Conservation (phyloP, 35 echinoderm and acorn worm species). For the Eucidaris tribuloides region DNA sequence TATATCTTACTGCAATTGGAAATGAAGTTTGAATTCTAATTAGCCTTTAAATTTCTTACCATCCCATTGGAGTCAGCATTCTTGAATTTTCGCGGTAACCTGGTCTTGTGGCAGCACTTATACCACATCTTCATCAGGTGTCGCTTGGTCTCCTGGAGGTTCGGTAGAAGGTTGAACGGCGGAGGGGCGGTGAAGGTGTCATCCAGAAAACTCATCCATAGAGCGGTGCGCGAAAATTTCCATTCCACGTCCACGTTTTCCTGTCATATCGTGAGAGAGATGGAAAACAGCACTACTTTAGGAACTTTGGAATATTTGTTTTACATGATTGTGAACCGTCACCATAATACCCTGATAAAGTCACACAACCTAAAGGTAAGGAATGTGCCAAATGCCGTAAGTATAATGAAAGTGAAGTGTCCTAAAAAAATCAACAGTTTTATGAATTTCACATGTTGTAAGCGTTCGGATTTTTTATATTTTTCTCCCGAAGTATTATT, state of each 20-base stretch:
- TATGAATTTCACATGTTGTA: too few relatives aligned
- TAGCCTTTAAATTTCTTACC: too few relatives aligned
- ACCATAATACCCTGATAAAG: too few relatives aligned
- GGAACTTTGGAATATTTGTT: not conserved
- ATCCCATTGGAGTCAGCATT: too few relatives aligned
- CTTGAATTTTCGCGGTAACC: too few relatives aligned
- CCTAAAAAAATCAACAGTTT: too few relatives aligned
- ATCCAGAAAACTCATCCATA: conserved; percentile 91
- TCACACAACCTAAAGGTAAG: too few relatives aligned
- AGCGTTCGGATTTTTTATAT: not conserved
- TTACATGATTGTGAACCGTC: not conserved
- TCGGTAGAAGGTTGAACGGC: conserved; percentile 85
- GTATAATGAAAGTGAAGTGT: too few relatives aligned
- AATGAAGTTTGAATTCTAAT: too few relatives aligned
- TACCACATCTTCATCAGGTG: not conserved
- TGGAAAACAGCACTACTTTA: not conserved
- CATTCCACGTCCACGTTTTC: conserved; percentile 91
- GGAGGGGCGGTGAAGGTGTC: conserved; percentile 75
- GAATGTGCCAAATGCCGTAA: too few relatives aligned
- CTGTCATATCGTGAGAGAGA: not conserved
- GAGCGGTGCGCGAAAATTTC: conserved; percentile 81
- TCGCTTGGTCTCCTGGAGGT: not conserved
- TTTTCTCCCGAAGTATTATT: not conserved
- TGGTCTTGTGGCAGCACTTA: not conserved
- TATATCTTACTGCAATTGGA: too few relatives aligned